These are phyloP conservation scores for Ammodytes dubius DNA, from an alignment of 2,113 vertebrate species.

Conservation along the genomic window DNA sequence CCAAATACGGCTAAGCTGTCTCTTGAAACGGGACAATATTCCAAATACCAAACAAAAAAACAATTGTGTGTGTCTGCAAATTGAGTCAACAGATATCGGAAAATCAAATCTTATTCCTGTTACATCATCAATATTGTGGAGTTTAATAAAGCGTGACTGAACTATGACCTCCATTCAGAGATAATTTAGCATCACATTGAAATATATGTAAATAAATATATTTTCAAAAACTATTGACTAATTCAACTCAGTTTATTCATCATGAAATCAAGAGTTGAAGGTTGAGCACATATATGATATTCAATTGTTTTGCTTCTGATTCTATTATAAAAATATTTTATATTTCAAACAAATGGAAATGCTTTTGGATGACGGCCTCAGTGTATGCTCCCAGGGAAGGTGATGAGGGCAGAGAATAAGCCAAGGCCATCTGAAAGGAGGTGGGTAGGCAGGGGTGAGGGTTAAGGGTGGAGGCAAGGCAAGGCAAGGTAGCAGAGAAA, in stretches of 20 bases:
- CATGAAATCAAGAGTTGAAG: not conserved
- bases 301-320: conserved; percentile 8
- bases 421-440: conserved; percentile 18
- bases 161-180: not conserved
- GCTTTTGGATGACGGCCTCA: not conserved
- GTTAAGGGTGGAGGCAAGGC: conserved; percentile 41
- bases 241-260: conserved; percentile 1
- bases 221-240: not conserved
- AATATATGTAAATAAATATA: not conserved
- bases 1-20: conserved; percentile 75
- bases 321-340: not conserved
- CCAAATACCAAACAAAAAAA: conserved; percentile 45
- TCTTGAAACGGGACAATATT: conserved; percentile 72
- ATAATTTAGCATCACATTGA: not conserved
- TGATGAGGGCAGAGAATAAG: conserved; percentile 10
- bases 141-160: conserved; percentile 10
- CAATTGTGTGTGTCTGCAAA: conserved; percentile 30
- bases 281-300: not conserved
- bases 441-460: not conserved
- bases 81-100: conserved; percentile 13
- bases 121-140: conserved; percentile 13
- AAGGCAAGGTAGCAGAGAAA: conserved; percentile 21
- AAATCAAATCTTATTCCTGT: conserved; percentile 16
- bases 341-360: conserved; percentile 5
- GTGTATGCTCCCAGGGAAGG: conserved; percentile 8